Percentiles rank a stretch among this genome's conserved stretches.
Evolutionary conservation across 2,113 vertebrate genomes (phyloP).

Genomic region (Nematolebias whitei): DNA sequence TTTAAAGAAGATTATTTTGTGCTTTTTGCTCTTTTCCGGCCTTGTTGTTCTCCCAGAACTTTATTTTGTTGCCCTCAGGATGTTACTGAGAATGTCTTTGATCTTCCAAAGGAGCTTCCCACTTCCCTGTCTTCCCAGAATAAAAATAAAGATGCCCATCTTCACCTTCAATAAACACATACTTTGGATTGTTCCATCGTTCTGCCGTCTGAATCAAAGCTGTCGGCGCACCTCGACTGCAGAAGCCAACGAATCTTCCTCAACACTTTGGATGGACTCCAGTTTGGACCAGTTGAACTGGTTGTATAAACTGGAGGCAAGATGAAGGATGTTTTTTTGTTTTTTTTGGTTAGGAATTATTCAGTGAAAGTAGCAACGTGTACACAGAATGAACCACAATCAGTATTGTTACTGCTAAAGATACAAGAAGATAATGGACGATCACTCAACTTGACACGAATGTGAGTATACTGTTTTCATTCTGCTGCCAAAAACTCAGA

Average conservation of each 20-base stretch:
- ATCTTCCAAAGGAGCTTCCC: conserved; percentile 67
- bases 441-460: conserved; percentile 24
- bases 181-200: conserved; percentile 60
- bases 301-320: conserved; percentile 12
- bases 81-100: conserved; percentile 78
- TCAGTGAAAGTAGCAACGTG: conserved; percentile 9
- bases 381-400: conserved; percentile 31
- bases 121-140: conserved; percentile 61
- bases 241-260: conserved; percentile 24
- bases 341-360: conserved; percentile 7
- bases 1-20: conserved; percentile 29
- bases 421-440: conserved; percentile 15
- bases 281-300: conserved; percentile 33
- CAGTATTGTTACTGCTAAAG: conserved; percentile 5
- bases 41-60: conserved; percentile 68
- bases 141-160: conserved; percentile 24
- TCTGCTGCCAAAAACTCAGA: neutral
- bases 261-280: conserved; percentile 29
- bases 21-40: conserved; percentile 36
- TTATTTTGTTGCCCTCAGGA: conserved; percentile 76
- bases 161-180: conserved; percentile 38
- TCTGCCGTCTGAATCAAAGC: conserved; percentile 12
- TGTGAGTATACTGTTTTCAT: conserved; percentile 45
- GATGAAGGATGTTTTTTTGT: conserved; percentile 16
- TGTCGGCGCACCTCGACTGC: neutral